Evolutionary conservation across 2,888 invertebrate genomes (phyloP), one percentile per base, ranked within the genome.

Genomic region (Gasteruption jaculator): DNA sequence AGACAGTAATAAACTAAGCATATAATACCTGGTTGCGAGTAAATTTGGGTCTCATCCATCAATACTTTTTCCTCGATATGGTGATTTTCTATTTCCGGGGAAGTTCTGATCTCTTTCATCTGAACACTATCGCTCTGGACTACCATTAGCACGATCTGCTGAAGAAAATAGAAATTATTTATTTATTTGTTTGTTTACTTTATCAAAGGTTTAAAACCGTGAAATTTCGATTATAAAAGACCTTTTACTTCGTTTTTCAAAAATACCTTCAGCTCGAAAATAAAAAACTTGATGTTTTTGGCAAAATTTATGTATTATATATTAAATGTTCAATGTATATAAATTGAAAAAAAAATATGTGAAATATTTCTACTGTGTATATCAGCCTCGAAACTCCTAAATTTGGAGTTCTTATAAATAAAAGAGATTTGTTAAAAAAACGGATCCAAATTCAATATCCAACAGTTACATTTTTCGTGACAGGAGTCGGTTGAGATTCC

Each of bases 111-210:
- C n/a, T n/a, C 65, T 52, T 65, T 65, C 55, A 60, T 60, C 37
- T 61, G 60, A 48, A 65, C 62, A 49, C 59, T 61, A 47, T 68
- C 63, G 32, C 56, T 57, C 41, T 64, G 63, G 40, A 68, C 66
- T 44, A 65, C 67, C 68, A 68, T 69, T 54, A 67, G 50, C 58
- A 68, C 65, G 52, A 68, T 68, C 68, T 68, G 52, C 42, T 50
- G 49, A 44, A 46, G 41, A 54, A 20, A 44, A 25, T 29, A 32
- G 24, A 18, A 16, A 50, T 54, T 55, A 56, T 30, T 30, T 50
- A 53, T 55, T 40, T 39, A 25, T 15, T 31, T 6, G 27, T 22
- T 35, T n/a, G 27, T 24, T 35, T 18, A 6, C 25, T 12, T 20
- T 29, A 37, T 22, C 44, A 44, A 29, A 29, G 30, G 7, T 41